Evolutionary conservation across 2,888 invertebrate species (phyloP), one percentile per base, ranked within the genome.

Genomic region (Orgyia antiqua): DNA sequence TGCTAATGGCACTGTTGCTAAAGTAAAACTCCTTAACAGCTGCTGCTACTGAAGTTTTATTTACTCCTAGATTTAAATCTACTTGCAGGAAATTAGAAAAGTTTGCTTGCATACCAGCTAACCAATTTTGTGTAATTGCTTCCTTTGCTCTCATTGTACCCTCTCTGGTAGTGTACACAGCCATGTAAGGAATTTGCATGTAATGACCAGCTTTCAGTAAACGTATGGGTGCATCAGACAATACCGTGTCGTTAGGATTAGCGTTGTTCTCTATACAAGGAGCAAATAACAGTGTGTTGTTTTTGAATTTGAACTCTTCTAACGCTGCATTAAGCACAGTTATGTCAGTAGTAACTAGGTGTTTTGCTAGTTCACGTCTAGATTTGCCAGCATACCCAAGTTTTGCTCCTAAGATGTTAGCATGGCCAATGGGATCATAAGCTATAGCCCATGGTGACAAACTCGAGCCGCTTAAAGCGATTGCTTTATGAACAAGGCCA

Each of bases 371-470:
- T 20, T 72, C 57, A 20, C 40, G 20, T 12, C 36, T 53, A 0
- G 46, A 53, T 29, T 70, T 65, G 0, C 44, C 60, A 6, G 50
- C 53, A 30, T 77, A 80, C 8, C 63, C 62, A 5, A 86, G 49
- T 43, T 60, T 68, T 2, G 39, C 39, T 4, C 65, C 79, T 1
- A 82, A 37, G 1, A 51, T 39, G 36, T 58, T 33, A 5, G 86
- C 84, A 17, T 73, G 63, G 2, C 57, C 59, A 1, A 70, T 31
- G 4, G 86, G 82, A n/a, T 82, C 60, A 33, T 82, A 86, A 0
- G 82, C 63, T 0, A 86, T 55, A 2, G 84, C 84, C 79, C 80
- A 80, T 0, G 84, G 83, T 4, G 83, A 62, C 31, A 68, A 36
- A 0, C 68, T 73, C 1, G 84, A 82, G 1, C 86, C 86, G 44